Evolutionary conservation across 2,113 vertebrate species (phyloP), one percentile per base, ranked within the genome.

Genomic region (Colaptes auratus): DNA sequence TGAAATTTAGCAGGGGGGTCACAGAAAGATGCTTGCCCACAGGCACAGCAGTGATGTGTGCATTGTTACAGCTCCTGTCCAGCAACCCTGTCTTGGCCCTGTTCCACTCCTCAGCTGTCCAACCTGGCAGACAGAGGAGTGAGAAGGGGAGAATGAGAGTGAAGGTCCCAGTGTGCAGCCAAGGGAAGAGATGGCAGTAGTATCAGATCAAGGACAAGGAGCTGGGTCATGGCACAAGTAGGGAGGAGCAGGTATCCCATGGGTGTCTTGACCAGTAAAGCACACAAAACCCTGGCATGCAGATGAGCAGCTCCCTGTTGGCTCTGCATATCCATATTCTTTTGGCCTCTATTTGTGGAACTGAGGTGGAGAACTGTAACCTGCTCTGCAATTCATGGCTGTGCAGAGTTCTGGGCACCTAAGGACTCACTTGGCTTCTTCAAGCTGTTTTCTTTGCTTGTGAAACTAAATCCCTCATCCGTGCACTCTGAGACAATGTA

Each of bases 221-320:
- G 20, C 13, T 42, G 53, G 31, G 36, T 77, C 19, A 18, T 36
- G 42, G 23, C 1, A 5, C 0, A 2, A 19, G 12, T 6, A n/a
- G 15, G 30, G 11, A 78, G 25, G 19, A 77, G 27, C 33, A 66
- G 42, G 18, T 17, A 31, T 27, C 33, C 25, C 3, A 6, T 6
- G 7, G 3, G 3, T 33, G 14, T 61, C 24, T 42, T 56, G 23
- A 17, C 4, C 55, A 77, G 24, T 56, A 86, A 83, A 86, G 33
- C 9, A 14, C 0, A 4, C 25, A 28, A 44, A 76, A 31, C 4
- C n/a, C 66, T 24, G 18, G 46, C 28, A 33, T 3, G 2, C 5
- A 33, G 33, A 2, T 71, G 30, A 82, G n/a, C 30, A 82, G 30
- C 31, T 73, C 12, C 6, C 19, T 52, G 2, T 77, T 64, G 36